These are phyloP conservation scores for Polyodon spathula DNA, from an alignment of 2,113 vertebrate species.

Conservation along the genomic window DNA sequence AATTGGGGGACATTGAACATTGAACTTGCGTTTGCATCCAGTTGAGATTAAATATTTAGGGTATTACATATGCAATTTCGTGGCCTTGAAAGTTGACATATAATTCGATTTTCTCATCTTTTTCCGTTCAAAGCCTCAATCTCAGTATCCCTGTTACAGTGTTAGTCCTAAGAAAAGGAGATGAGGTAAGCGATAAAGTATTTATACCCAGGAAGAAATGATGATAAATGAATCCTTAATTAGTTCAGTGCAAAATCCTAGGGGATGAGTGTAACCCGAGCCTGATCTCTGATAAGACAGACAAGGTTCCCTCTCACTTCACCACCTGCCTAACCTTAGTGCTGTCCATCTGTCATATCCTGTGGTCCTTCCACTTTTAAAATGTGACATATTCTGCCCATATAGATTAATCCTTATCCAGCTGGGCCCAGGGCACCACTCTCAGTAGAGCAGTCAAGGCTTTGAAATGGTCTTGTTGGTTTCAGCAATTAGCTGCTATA, in stretches of 20 bases:
- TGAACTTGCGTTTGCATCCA: no score
- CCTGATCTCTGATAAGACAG: background rate
- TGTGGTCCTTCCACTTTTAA: background rate
- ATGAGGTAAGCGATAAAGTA: conserved; percentile 26
- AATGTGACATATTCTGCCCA: background rate
- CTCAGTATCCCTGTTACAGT: background rate
- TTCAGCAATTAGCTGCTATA: background rate
- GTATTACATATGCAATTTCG: background rate
- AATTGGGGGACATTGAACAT: no score
- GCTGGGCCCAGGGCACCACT: background rate
- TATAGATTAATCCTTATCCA: background rate
- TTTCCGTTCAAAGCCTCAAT: background rate
- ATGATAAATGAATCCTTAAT: conserved; percentile 25
- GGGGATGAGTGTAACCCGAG: conserved; percentile 10
- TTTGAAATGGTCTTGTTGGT: background rate
- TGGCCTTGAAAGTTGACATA: background rate
- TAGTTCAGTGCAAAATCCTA: conserved; percentile 10
- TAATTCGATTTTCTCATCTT: background rate
- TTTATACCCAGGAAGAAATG: conserved; percentile 23
- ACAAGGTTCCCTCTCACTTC: conserved; percentile 1
- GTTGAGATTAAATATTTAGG: no score
- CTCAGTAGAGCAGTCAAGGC: conserved; percentile 1
- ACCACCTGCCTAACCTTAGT: background rate
- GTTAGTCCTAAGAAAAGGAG: conserved; percentile 7
- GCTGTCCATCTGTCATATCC: conserved; percentile 11